Percentiles rank a stretch among this genome's conserved stretches.
Conservation (phyloP, 2,888 invertebrate species). For the Mythimna pallens region DNA sequence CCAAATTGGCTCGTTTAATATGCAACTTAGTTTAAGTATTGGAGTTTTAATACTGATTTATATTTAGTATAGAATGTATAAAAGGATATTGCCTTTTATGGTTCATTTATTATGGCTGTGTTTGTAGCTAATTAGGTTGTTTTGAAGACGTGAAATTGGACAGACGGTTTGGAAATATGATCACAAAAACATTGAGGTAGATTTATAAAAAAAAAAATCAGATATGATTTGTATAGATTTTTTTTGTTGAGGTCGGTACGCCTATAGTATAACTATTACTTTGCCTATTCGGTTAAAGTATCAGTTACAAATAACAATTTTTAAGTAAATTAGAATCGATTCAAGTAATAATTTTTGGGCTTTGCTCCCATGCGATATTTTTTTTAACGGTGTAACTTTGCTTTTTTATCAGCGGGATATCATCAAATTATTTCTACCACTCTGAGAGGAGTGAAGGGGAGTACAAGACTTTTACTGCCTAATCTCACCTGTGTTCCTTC, state of each 20-base stretch:
- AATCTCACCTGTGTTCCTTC: too few species aligned
- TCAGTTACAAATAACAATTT: not conserved
- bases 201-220: not conserved
- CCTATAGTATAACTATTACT: too few species aligned
- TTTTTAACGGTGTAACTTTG: too few species aligned
- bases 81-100: not conserved
- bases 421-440: too few species aligned
- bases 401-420: too few species aligned
- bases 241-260: not conserved
- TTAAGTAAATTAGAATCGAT: not conserved
- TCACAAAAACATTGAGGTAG: too few species aligned
- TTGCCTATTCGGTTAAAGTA: not conserved
- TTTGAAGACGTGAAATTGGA: not conserved
- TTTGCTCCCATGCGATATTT: too few species aligned
- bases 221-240: not conserved
- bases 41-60: conserved; percentile 48
- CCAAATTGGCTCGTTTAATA: conserved; percentile 48
- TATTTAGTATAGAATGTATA: not conserved
- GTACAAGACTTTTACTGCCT: too few species aligned
- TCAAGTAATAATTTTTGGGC: too few species aligned
- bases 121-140: not conserved
- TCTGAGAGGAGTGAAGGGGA: too few species aligned
- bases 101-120: not conserved
- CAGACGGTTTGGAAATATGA: not conserved
- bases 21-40: conserved; percentile 37